phyloP scores from a whole-genome alignment of 2,113 vertebrate genomes.

The Pterocles burchelli region DNA sequence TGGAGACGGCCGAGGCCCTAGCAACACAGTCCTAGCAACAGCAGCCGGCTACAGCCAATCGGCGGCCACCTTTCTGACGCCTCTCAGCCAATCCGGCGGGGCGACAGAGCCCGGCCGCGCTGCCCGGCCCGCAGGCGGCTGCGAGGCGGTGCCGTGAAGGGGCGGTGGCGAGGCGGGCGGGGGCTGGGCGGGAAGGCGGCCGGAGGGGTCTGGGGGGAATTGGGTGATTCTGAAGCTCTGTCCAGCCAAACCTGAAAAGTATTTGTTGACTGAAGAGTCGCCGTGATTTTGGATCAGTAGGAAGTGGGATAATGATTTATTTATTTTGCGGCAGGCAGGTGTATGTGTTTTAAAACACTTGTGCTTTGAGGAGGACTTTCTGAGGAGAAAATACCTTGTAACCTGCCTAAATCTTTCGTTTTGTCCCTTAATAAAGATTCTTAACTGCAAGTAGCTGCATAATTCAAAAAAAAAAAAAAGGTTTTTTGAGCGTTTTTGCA shows the following conservation, averaged over 20 bases:
- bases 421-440: not conserved
- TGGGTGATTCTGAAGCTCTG: accelerated
- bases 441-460: not conserved
- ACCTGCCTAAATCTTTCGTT: not conserved
- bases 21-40: conserved; percentile 94
- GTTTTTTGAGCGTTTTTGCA: not conserved
- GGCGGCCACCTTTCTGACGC: conserved; percentile 61
- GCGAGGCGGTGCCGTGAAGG: not conserved
- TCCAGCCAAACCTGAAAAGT: accelerated
- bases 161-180: not conserved
- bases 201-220: not conserved
- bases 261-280: accelerated
- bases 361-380: not conserved
- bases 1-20: conserved; percentile 82
- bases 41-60: conserved; percentile 80
- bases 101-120: conserved; percentile 1
- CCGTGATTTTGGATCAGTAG: accelerated
- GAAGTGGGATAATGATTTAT: not conserved
- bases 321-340: not conserved
- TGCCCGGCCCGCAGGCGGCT: not conserved
- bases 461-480: not conserved
- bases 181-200: no score
- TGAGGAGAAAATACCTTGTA: not conserved
- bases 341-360: accelerated
- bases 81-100: conserved; percentile 72